Evolutionary conservation across 35 echinoderm and acorn worm species (phyloP).

Genomic region (Lytechinus pictus): DNA sequence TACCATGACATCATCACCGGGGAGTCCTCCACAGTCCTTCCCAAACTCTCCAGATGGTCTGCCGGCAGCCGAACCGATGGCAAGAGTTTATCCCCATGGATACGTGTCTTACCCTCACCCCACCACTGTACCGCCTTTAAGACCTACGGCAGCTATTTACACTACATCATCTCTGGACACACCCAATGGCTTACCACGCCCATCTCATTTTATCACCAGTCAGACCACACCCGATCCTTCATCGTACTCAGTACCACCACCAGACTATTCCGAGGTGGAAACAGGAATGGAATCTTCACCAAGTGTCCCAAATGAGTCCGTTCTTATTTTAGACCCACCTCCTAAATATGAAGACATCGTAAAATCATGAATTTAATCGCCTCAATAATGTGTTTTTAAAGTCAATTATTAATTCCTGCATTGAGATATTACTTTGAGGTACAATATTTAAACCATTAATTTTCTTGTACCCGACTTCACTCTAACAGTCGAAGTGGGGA

Average conservation of each 20-base stretch:
- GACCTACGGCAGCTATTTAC: neutral
- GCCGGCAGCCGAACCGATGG: neutral
- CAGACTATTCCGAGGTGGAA: neutral
- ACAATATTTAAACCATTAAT: too few species aligned
- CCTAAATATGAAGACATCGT: neutral
- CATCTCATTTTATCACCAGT: neutral
- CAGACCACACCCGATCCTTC: neutral
- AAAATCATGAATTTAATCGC: neutral
- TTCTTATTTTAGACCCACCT: neutral
- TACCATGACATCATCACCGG: neutral
- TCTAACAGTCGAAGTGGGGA: neutral
- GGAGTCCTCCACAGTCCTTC: neutral
- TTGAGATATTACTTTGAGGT: too few species aligned
- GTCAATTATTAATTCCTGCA: too few species aligned
- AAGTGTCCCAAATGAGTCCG: neutral
- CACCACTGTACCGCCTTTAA: neutral
- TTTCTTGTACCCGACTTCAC: too few species aligned
- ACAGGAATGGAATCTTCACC: neutral
- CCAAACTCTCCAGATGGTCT: neutral
- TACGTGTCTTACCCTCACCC: neutral
- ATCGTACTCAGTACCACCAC: neutral
- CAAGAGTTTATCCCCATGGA: neutral
- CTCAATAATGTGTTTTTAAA: too few species aligned
- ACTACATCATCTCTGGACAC: neutral
- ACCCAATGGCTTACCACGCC: neutral